Base-by-base conservation (phyloP, 2,888 invertebrate genomes). In the Galerucella pusilla region DNA sequence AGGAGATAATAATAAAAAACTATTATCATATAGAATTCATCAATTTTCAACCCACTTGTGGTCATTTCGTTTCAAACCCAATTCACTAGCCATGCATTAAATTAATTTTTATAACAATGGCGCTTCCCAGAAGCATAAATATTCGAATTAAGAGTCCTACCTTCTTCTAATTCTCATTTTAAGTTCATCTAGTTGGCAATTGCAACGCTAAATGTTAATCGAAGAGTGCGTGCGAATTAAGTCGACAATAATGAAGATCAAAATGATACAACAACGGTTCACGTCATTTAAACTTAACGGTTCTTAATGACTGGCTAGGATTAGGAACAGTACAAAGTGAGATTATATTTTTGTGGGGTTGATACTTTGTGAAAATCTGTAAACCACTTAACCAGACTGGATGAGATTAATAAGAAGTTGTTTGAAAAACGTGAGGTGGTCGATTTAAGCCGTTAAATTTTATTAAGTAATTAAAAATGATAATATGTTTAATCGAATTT, bases 171-270 rank as follows among this genome's bases (percentile, higher is more conserved):
- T 65, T 49, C 52, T 42, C 45, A 25, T 70, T 61, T 42, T 57
- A 52, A 52, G 52, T 67, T 74, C 73, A 71, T 75, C 79, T 71
- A 79, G 74, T 75, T 77, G 77, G 81, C 83, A 84, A 83, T 85
- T 84, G 83, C 83, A 83, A 82, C 80, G 81, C 84, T 83, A 84
- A 84, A 85, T 82, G 84, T 84, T 84, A 83, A 84, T 85, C 84
- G 84, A 81, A 80, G 83, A 85, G 85, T 87, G 87, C 87, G 86
- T 87, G 86, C 84, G 85, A 87, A 86, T 86, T 85, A 83, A 84
- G 81, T 79, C 80, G 80, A 81, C 83, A 84, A 86, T 86, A 86
- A 86, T 85, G 84, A 85, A 85, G 85, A 84, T 85, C 83, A 84
- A 84, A 86, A 85, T 84, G 85, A 85, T 83, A 81, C 80, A 80